Percentiles rank a stretch among this genome's conserved stretches.
Conservation (phyloP, 2,113 vertebrate species). For the Dendrocopos noguchii region DNA sequence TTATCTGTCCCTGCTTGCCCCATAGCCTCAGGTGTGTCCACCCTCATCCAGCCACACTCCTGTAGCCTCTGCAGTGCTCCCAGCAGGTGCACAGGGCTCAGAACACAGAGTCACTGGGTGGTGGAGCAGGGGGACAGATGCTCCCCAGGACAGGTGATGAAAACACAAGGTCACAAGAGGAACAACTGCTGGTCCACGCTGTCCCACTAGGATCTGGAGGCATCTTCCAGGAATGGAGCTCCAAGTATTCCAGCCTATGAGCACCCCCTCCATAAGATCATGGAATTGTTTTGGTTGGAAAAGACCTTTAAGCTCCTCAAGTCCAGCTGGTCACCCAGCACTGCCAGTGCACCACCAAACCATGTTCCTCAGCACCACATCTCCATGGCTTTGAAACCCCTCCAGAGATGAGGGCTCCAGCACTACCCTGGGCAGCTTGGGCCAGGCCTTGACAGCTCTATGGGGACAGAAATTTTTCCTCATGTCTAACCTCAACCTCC, state of each 20-base stretch:
- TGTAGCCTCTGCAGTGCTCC: background rate
- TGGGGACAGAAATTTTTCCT: background rate
- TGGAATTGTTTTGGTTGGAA: background rate
- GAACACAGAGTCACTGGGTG: background rate
- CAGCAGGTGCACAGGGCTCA: rapidly evolving
- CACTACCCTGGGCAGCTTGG: background rate
- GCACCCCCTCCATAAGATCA: background rate
- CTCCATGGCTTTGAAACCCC: background rate
- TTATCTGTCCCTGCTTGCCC: background rate
- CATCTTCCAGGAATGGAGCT: no score
- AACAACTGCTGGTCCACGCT: background rate
- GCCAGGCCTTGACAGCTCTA: no score
- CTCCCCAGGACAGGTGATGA: background rate
- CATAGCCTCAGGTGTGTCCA: background rate
- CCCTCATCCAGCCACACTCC: background rate
- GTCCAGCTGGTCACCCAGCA: no score
- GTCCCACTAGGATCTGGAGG: no score
- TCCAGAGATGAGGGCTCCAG: background rate
- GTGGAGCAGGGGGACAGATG: background rate
- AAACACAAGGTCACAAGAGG: rapidly evolving
- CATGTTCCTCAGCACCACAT: background rate
- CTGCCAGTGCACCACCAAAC: background rate
- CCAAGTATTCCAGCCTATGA: background rate
- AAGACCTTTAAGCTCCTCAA: background rate
- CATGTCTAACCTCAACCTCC: background rate